Percentiles rank a stretch among this genome's conserved stretches.
Conservation (phyloP, 2,888 invertebrate genomes). For the Cryptops parisi region DNA sequence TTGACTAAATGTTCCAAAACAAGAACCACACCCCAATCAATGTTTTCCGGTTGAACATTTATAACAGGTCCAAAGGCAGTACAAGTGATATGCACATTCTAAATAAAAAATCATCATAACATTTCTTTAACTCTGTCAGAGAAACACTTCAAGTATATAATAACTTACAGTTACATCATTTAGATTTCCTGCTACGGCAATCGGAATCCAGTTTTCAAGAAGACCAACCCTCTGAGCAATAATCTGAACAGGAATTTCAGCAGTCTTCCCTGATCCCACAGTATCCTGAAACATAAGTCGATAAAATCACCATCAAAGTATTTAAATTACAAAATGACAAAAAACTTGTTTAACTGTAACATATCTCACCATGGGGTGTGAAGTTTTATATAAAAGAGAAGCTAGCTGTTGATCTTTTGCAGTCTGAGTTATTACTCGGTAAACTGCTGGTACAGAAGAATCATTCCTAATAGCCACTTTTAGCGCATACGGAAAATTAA, state of each 20-base stretch:
- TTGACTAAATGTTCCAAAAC: slow-evolving; percentile 40
- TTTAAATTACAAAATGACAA: not conserved
- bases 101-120: not conserved
- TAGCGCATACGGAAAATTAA: slow-evolving; percentile 1
- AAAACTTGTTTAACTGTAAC: too few relatives aligned
- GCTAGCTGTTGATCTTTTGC: not conserved
- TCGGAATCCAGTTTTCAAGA: not conserved
- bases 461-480: not conserved
- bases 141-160: too few relatives aligned
- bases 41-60: slow-evolving; percentile 41
- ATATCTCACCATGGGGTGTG: not conserved
- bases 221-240: not conserved
- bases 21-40: slow-evolving; percentile 48
- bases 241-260: not conserved
- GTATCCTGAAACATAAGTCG: not conserved
- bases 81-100: slow-evolving; percentile 21
- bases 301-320: not conserved
- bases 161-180: not conserved
- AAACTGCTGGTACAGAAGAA: not conserved
- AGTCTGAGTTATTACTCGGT: not conserved
- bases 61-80: slow-evolving; percentile 45
- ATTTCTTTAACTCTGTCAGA: not conserved
- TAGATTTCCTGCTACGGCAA: not conserved
- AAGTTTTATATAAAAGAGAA: not conserved
- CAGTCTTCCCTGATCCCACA: not conserved